Percentiles rank a stretch among this genome's conserved stretches.
Conservation (phyloP, 2,113 vertebrate species). For the Zeus faber region DNA sequence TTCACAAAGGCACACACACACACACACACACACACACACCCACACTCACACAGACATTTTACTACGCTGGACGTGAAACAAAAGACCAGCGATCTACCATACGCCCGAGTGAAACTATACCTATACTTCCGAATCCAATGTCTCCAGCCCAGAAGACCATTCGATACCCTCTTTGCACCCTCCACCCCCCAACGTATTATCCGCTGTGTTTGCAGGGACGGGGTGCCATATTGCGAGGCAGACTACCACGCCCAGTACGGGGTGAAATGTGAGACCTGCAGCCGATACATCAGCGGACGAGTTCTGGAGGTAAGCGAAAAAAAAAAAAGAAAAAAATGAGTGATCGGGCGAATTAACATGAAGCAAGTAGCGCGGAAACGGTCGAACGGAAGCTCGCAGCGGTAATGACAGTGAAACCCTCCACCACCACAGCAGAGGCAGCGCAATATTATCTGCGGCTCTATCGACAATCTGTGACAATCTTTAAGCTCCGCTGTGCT, state of each 20-base stretch:
- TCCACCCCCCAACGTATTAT: constrained; percentile 16
- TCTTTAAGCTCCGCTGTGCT: constrained; percentile 32
- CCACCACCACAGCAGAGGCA: too few species aligned
- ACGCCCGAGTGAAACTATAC: too few species aligned
- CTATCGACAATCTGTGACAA: neutral
- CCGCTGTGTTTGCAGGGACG: constrained; percentile 79
- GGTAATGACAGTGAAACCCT: too few species aligned
- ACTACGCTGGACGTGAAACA: too few species aligned
- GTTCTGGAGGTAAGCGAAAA: constrained; percentile 98
- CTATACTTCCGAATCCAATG: neutral
- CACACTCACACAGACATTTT: neutral
- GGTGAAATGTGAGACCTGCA: constrained; percentile 95
- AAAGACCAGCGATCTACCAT: too few species aligned
- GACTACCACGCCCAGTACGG: constrained; percentile 97
- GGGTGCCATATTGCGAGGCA: constrained; percentile 91
- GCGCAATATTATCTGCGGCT: too few species aligned
- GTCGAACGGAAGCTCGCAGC: too few species aligned
- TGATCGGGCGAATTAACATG: too few species aligned
- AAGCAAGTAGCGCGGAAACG: too few species aligned
- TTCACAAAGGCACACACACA: constrained; percentile 24
- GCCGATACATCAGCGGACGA: constrained; percentile 95
- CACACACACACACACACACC: constrained; percentile 5
- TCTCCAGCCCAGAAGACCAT: neutral
- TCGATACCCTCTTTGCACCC: neutral
- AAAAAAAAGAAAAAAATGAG: too few species aligned